phyloP scores from a whole-genome alignment of 2,888 invertebrate genomes.

The Acholoe squamosa region DNA sequence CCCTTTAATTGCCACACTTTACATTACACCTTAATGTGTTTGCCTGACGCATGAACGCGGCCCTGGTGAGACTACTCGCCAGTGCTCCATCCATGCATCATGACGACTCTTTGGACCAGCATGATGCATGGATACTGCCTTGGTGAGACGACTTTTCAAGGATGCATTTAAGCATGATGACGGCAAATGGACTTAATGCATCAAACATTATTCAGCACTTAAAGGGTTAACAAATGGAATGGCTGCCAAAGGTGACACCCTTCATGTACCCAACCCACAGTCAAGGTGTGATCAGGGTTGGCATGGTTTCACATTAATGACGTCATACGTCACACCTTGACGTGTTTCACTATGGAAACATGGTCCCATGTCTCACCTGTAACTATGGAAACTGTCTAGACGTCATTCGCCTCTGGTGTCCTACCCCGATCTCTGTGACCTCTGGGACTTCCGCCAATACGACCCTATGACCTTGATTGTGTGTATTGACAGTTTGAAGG shows the following conservation, averaged over 20 bases:
- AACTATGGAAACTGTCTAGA: conserved; percentile 1
- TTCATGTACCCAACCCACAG: neutral
- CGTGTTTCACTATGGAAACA: conserved; percentile 19
- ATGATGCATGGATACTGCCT: too few species aligned
- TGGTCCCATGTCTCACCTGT: neutral
- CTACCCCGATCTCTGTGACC: neutral
- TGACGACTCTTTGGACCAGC: too few species aligned
- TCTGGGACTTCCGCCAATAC: neutral
- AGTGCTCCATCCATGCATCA: too few species aligned
- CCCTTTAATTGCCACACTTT: too few species aligned
- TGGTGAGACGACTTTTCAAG: neutral
- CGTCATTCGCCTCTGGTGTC: neutral
- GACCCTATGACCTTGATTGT: neutral
- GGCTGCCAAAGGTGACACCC: neutral
- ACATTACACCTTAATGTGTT: too few species aligned
- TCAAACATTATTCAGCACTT: too few species aligned
- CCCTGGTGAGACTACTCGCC: too few species aligned
- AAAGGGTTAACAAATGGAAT: neutral
- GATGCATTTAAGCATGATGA: neutral
- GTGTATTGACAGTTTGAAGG: neutral
- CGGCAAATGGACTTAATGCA: too few species aligned
- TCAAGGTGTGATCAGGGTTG: neutral
- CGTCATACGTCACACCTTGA: conserved; percentile 1
- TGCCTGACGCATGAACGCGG: too few species aligned
- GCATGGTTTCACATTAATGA: neutral